phyloP scores from a whole-genome alignment of 2,888 invertebrate genomes.

The Mycalesis mineus region DNA sequence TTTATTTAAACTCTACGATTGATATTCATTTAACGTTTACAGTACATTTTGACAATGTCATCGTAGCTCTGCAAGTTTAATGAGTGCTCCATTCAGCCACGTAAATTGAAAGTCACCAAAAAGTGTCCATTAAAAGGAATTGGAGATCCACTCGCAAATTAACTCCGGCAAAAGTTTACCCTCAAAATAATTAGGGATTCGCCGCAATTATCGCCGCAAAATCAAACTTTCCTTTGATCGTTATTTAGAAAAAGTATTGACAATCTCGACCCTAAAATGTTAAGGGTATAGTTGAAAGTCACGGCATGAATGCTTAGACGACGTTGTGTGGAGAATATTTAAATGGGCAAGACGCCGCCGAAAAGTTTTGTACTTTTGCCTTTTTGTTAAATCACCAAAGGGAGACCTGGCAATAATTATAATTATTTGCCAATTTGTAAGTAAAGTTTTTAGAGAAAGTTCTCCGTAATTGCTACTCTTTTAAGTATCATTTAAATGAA shows the following conservation, averaged over 20 bases:
- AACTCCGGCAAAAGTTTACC: slow-evolving; percentile 75
- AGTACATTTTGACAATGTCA: slow-evolving; percentile 43
- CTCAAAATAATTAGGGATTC: slow-evolving; percentile 78
- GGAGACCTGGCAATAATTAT: slow-evolving; percentile 69
- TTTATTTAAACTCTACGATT: slow-evolving; percentile 43
- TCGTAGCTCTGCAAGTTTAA: slow-evolving; percentile 55
- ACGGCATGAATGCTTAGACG: slow-evolving; percentile 40
- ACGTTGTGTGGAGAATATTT: slow-evolving; percentile 61
- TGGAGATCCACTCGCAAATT: slow-evolving; percentile 72
- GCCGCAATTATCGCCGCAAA: slow-evolving; percentile 77
- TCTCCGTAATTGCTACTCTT: slow-evolving; percentile 62
- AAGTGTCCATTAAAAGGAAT: slow-evolving; percentile 75
- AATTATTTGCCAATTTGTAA: slow-evolving; percentile 75
- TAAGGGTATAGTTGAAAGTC: slow-evolving; percentile 42
- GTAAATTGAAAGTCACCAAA: slow-evolving; percentile 73
- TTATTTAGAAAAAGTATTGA: slow-evolving; percentile 47
- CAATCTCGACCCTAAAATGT: slow-evolving; percentile 47
- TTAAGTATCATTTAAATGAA: slow-evolving; percentile 70
- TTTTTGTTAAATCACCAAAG: slow-evolving; percentile 71
- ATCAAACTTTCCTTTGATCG: slow-evolving; percentile 75
- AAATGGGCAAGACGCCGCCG: slow-evolving; percentile 66
- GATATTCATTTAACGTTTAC: slow-evolving; percentile 41
- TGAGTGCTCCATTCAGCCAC: slow-evolving; percentile 68
- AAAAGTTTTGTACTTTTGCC: slow-evolving; percentile 68
- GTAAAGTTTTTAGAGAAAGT: slow-evolving; percentile 58